Conservation (phyloP, 1,140 invertebrate genomes). For the Lutraria rhynchaena region DNA sequence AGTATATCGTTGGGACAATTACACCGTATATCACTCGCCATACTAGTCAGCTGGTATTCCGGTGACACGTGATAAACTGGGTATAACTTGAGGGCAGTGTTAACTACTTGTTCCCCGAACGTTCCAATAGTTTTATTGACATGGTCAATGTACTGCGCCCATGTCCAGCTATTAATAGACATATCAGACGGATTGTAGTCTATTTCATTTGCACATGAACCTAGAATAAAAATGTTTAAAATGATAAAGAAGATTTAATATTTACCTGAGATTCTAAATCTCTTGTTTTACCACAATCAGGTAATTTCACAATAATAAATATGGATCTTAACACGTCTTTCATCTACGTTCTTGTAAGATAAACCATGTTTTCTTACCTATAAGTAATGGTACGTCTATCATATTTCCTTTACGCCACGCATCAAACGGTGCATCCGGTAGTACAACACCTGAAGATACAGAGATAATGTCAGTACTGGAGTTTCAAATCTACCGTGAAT, state of each 20-base stretch:
- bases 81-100: conserved; percentile 63
- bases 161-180: conserved; percentile 66
- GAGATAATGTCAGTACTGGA: not conserved
- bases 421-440: conserved; percentile 62
- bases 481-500: no score
- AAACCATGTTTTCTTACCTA: conserved; percentile 58
- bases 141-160: conserved; percentile 63
- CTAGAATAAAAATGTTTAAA: conserved; percentile 54
- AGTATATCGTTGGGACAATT: conserved; percentile 66
- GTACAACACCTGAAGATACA: conserved; percentile 54
- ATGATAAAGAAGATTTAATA: no score
- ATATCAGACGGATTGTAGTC: conserved; percentile 57
- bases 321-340: no score
- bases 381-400: conserved; percentile 64
- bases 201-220: conserved; percentile 64
- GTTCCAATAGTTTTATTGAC: conserved; percentile 61
- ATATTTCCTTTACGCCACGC: conserved; percentile 57
- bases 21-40: conserved; percentile 63
- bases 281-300: no score
- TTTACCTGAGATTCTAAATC: no score
- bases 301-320: no score
- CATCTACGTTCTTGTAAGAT: no score
- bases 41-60: conserved; percentile 65
- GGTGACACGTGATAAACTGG: conserved; percentile 56
- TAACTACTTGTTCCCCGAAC: conserved; percentile 52